Evolutionary conservation across 2,113 vertebrate species (phyloP), one percentile per base, ranked within the genome.

Genomic region (Psephotus haematonotus): DNA sequence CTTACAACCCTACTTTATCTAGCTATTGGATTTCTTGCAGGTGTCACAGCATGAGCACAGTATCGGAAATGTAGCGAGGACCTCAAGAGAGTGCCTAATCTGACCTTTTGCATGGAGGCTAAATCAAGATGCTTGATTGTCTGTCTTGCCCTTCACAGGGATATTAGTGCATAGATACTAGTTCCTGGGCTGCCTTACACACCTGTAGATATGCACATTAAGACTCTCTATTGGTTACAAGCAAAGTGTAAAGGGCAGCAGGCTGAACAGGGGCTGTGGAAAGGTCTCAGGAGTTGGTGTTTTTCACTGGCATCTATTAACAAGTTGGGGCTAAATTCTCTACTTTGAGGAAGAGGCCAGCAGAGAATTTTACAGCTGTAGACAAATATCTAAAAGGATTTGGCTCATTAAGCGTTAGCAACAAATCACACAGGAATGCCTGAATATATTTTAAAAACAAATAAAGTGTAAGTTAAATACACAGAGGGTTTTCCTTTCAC

Each of bases 311-410:
- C 50, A 82, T 88, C 88, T 78, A 5, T 84, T 95, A 96, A 89
- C 69, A 90, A 84, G 31, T 69, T 84, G 80, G 70, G 93, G n/a
- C 74, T 91, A 80, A 95, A 95, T 53, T 62, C 82, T 93, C 62
- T 82, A 69, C 80, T 82, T 95, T 87, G 80, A 96, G 67, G 44
- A 81, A 92, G 49, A 89, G 80, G 20, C 77, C 93, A 96, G 82
- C 27, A 69, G 95, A 95, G 82, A 82, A 84, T 94, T 94, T 92
- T 93, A 59, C 27, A 86, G 83, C 64, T 84, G 55, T 72, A 91
- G 88, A 88, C 57, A 94, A 95, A 82, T 92, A 89, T 81, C 69
- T 96, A 47, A 91, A 90, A 94, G 77, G 93, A 84, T 90, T 93
- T 91, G 79, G 44, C 85, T 95, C 82, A 88, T 95, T 97, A 96